Evolutionary conservation across 2,113 vertebrate species (phyloP), one percentile per base, ranked within the genome.

Genomic region (Prunella himalayana): DNA sequence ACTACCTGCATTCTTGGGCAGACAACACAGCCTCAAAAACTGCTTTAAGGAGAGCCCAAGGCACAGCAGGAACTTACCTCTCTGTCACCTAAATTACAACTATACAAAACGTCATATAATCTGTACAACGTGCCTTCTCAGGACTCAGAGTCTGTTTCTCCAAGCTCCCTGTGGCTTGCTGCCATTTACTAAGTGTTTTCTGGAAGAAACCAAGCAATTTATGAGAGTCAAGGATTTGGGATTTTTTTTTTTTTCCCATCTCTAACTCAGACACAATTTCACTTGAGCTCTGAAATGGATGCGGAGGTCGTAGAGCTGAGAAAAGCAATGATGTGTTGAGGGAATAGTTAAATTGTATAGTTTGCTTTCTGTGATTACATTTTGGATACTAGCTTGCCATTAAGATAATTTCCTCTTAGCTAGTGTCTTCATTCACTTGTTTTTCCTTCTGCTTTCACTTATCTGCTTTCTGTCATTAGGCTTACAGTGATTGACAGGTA

Each of bases 61-160:
- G 69, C 77, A 94, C 82, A 95, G 86, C 83, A 82, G 87, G 92
- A 94, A 72, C 17, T 56, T 76, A 49, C 56, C 49, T 87, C 60
- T 86, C 84, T 85, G 84, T 72, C 87, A 87, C 70, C 78, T 82
- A 56, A 56, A 85, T 79, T 85, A 85, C 49, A 68, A 1, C 73
- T 49, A 7, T 15, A 95, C 65, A 90, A 82, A 95, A 87, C 4
- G 13, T 50, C 81, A 45, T 25, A 60, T 91, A 49, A 94, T 91
- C 57, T 56, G 57, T 76, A 96, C 87, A 90, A 51, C 0, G 0
- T 31, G 42, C 51, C 39, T 66, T 64, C 64, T 66, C 76, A 69
- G 51, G 78, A 85, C 57, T 41, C 71, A 77, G 57, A 80, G 37
- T 9, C 57, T 88, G 30, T 51, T 85, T 71, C 61, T 84, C 65